Evolutionary conservation across 1,140 invertebrate genomes (phyloP).

Genomic region (Atta colombica): DNA sequence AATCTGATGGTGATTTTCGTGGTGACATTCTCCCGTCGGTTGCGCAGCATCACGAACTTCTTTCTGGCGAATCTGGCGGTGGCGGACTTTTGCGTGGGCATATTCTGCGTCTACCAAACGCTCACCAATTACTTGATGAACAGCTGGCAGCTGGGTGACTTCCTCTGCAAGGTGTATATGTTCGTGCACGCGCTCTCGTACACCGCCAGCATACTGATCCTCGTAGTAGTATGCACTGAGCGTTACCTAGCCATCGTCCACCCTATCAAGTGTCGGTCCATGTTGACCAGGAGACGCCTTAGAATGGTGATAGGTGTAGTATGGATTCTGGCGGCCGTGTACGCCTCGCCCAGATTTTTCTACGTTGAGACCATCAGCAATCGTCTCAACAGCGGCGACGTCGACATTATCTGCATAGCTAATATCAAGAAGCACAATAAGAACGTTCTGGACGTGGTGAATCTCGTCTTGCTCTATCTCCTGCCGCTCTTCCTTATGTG

Average conservation of each 20-base stretch:
- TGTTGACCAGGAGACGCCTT: slow-evolving; percentile 90
- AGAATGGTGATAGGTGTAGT: slow-evolving; percentile 91
- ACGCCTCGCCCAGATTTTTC: slow-evolving; percentile 92
- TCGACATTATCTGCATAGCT: slow-evolving; percentile 91
- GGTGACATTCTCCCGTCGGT: slow-evolving; percentile 91
- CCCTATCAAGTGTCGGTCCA: slow-evolving; percentile 93
- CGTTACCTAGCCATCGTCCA: slow-evolving; percentile 94
- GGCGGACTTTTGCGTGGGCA: slow-evolving; percentile 93
- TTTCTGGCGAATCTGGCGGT: slow-evolving; percentile 94
- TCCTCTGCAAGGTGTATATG: slow-evolving; percentile 94
- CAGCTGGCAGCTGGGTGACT: slow-evolving; percentile 93
- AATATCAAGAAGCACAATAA: slow-evolving; percentile 92
- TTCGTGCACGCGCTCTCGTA: slow-evolving; percentile 93
- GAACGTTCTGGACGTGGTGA: slow-evolving; percentile 91
- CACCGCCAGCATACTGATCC: slow-evolving; percentile 93
- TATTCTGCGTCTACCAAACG: slow-evolving; percentile 95
- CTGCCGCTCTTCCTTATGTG: slow-evolving; percentile 91
- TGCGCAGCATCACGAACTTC: slow-evolving; percentile 94
- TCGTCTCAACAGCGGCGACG: slow-evolving; percentile 87
- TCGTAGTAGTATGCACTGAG: slow-evolving; percentile 94
- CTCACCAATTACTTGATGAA: slow-evolving; percentile 91
- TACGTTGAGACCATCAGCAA: slow-evolving; percentile 91
- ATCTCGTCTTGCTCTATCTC: slow-evolving; percentile 92
- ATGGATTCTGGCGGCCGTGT: slow-evolving; percentile 92
- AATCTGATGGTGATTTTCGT: slow-evolving; percentile 94